Conservation (phyloP, 2,113 vertebrate species). For the Alexandromys fortis region DNA sequence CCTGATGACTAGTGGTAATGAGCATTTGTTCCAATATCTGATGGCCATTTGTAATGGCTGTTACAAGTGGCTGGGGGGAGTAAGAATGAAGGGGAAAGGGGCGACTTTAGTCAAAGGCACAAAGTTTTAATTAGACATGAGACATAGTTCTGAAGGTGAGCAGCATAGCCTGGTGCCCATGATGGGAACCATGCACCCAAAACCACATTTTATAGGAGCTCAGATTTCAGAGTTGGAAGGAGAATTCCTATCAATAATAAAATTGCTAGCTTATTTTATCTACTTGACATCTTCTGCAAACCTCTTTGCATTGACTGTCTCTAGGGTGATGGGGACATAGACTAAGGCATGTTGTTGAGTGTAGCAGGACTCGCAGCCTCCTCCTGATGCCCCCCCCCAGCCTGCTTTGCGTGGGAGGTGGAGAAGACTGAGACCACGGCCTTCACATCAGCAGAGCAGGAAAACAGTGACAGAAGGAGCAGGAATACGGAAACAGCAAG, state of each 20-base stretch:
- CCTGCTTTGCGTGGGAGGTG: background rate
- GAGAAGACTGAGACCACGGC: background rate
- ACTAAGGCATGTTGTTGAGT: background rate
- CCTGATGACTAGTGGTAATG: background rate
- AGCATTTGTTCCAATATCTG: background rate
- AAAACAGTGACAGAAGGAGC: background rate
- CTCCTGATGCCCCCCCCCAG: background rate
- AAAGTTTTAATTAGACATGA: background rate
- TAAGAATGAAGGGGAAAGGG: too few relatives aligned
- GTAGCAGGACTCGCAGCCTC: background rate
- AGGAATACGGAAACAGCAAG: background rate
- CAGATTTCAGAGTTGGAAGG: slow-evolving; percentile 2
- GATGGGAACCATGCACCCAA: background rate
- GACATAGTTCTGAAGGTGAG: background rate
- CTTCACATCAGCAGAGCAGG: too few relatives aligned
- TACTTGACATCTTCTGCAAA: background rate
- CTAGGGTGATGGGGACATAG: background rate
- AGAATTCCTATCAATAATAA: slow-evolving; percentile 20
- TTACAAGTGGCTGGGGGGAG: background rate
- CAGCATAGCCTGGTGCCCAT: background rate
- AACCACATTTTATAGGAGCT: background rate
- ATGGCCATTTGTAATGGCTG: background rate
- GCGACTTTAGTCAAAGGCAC: background rate
- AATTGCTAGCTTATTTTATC: background rate
- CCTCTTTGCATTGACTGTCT: background rate